phyloP scores from a whole-genome alignment of 35 echinoderm and acorn worm species.

The Lytechinus variegatus region DNA sequence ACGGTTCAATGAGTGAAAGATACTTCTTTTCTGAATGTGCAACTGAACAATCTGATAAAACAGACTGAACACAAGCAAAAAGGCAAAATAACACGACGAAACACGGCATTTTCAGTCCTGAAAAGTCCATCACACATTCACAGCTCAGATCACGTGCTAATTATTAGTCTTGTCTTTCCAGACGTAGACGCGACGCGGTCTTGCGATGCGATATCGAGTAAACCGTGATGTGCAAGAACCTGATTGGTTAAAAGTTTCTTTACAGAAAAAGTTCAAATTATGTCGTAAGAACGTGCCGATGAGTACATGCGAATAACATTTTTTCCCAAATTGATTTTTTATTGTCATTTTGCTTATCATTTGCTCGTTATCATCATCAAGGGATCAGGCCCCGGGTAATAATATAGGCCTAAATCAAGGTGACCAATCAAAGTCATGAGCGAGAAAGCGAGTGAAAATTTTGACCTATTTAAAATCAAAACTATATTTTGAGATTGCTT shows the following conservation, averaged over 20 bases:
- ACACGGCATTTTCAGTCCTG: not conserved
- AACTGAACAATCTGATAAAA: constrained; percentile 9
- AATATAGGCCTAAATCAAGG: too few species aligned
- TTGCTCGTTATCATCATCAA: too few species aligned
- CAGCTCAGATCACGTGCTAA: too few species aligned
- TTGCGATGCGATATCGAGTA: not conserved
- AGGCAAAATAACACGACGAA: not conserved
- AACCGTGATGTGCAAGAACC: not conserved
- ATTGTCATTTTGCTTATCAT: too few species aligned
- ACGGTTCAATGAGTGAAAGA: not conserved
- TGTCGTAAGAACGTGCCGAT: too few species aligned
- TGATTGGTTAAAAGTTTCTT: not conserved
- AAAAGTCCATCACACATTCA: not conserved
- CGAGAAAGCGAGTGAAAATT: too few species aligned
- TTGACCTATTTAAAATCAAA: too few species aligned
- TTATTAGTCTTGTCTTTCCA: not conserved
- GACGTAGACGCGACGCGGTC: not conserved
- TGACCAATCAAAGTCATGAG: too few species aligned
- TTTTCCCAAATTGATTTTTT: too few species aligned
- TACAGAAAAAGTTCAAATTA: not conserved
- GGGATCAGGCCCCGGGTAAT: too few species aligned
- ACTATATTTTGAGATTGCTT: too few species aligned
- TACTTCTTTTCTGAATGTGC: not conserved
- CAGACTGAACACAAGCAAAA: constrained; percentile 28
- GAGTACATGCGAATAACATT: too few species aligned